Evolutionary conservation across 2,888 invertebrate genomes (phyloP).

Genomic region (Acronicta psi): DNA sequence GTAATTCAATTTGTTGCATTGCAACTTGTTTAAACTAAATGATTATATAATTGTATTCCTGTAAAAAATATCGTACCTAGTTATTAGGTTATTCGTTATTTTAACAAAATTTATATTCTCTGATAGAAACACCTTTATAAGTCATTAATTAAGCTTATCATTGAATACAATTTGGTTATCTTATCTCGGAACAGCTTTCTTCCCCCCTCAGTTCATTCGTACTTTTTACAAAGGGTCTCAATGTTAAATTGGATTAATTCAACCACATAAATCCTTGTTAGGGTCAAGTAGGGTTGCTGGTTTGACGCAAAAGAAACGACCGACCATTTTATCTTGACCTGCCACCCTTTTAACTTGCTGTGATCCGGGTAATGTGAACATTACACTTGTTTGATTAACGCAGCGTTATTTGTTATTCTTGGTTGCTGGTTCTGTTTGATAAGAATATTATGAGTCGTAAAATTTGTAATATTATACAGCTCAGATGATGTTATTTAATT

Average conservation of each 20-base stretch:
- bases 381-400: conserved; percentile 31
- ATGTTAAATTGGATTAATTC: conserved; percentile 76
- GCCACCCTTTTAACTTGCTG: conserved; percentile 18
- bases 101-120: not conserved
- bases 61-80: too few species aligned
- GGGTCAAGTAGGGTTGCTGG: conserved; percentile 56
- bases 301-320: conserved; percentile 18
- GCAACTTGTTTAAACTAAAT: too few species aligned
- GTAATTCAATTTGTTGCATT: too few species aligned
- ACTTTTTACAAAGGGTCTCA: conserved; percentile 70
- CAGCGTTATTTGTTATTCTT: conserved; percentile 7
- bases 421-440: not conserved
- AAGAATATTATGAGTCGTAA: not conserved
- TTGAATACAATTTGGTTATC: conserved; percentile 48
- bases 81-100: conserved; percentile 8
- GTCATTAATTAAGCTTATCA: conserved; percentile 41
- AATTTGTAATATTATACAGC: too few species aligned
- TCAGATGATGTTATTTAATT: too few species aligned
- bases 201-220: conserved; percentile 50
- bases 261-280: conserved; percentile 73
- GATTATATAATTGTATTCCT: too few species aligned
- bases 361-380: conserved; percentile 27
- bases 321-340: conserved; percentile 35
- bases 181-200: conserved; percentile 47
- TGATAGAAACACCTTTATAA: conserved; percentile 14